Percentiles rank a stretch among this genome's conserved stretches.
These are phyloP conservation scores for Carcharodon carcharias DNA, from an alignment of 2,797 vertebrate genomes.

Conservation along the genomic window DNA sequence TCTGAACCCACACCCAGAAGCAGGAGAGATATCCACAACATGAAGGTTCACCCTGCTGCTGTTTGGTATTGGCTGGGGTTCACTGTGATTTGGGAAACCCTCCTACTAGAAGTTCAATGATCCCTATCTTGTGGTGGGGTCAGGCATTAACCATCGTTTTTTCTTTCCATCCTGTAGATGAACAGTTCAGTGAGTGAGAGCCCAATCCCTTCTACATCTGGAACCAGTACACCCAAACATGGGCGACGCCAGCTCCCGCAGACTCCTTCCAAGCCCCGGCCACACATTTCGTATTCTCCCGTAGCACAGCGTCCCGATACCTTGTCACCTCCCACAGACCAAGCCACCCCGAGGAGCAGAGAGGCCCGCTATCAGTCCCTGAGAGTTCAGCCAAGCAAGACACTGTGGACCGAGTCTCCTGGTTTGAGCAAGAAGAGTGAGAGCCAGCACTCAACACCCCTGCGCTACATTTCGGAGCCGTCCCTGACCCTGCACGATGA, in stretches of 20 bases:
- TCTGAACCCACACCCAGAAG: background rate
- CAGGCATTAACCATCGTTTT: background rate
- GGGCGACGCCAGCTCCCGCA: slow-evolving; percentile 88
- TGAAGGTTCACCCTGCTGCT: background rate
- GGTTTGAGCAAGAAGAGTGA: slow-evolving; percentile 54
- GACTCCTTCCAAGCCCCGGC: slow-evolving; percentile 83
- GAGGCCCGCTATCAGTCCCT: slow-evolving; percentile 54
- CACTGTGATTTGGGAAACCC: background rate
- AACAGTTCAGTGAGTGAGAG: slow-evolving; percentile 70
- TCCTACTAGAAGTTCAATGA: background rate
- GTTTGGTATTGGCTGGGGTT: background rate
- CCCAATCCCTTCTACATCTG: slow-evolving; percentile 73
- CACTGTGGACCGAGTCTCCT: slow-evolving; percentile 56
- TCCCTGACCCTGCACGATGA: slow-evolving; percentile 84
- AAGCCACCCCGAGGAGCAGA: slow-evolving; percentile 55
- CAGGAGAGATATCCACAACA: no score
- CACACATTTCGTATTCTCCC: slow-evolving; percentile 87
- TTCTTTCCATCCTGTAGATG: slow-evolving; percentile 54
- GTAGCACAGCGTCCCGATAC: slow-evolving; percentile 67
- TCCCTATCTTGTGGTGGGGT: no score
- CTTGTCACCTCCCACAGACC: slow-evolving; percentile 55
- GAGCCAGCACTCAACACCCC: slow-evolving; percentile 73
- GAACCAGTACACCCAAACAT: slow-evolving; percentile 74
- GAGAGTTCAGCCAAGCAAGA: slow-evolving; percentile 51
- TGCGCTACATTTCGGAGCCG: slow-evolving; percentile 93